phyloP scores from a whole-genome alignment of 2,888 invertebrate species.

The Pachycephus smyrnensis region DNA sequence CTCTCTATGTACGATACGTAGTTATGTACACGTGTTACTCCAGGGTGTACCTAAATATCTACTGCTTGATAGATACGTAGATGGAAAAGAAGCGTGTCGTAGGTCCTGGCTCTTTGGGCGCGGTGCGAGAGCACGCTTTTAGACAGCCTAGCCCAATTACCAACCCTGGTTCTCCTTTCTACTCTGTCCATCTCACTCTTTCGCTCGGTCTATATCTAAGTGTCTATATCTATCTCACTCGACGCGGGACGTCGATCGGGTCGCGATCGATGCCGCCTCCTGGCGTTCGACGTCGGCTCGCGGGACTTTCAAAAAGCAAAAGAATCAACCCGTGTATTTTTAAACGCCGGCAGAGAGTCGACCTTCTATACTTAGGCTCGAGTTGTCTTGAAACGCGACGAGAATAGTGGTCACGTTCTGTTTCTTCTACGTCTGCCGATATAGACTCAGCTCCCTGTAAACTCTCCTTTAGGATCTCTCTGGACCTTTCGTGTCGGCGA shows the following conservation, averaged over 20 bases:
- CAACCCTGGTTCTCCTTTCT: background rate
- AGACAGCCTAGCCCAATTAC: background rate
- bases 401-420: slow-evolving; percentile 50
- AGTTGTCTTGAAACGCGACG: slow-evolving; percentile 54
- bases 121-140: background rate
- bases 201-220: background rate
- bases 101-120: background rate
- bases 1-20: background rate
- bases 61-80: background rate
- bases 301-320: background rate
- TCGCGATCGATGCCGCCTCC: background rate
- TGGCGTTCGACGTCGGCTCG: background rate
- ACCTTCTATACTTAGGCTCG: slow-evolving; percentile 48
- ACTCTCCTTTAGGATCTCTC: background rate
- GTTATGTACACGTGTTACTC: background rate
- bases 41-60: background rate
- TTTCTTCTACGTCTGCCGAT: slow-evolving; percentile 20
- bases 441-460: background rate
- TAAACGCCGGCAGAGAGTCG: slow-evolving; percentile 44
- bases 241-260: background rate
- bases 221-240: background rate
- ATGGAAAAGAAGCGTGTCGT: background rate
- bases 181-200: background rate
- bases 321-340: slow-evolving; percentile 37
- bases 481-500: background rate